phyloP scores from a whole-genome alignment of 1,140 invertebrate genomes.

The Cephus cinctus region DNA sequence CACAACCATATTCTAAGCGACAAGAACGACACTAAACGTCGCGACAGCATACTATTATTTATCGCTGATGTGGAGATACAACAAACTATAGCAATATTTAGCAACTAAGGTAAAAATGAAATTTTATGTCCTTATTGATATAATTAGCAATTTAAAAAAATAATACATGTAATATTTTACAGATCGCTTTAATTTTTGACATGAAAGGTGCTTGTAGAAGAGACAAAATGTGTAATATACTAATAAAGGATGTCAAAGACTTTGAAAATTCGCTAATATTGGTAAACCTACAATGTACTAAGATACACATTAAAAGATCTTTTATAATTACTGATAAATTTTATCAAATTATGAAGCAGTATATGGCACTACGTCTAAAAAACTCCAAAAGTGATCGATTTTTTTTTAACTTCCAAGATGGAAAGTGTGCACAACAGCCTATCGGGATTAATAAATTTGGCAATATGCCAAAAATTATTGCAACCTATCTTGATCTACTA shows the following conservation, averaged over 20 bases:
- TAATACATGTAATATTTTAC: not conserved
- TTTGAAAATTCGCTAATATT: constrained; percentile 5
- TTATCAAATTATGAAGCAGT: constrained; percentile 14
- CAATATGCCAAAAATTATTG: constrained; percentile 15
- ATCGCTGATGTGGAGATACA: too few species aligned
- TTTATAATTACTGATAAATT: constrained; percentile 7
- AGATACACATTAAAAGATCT: constrained; percentile 2
- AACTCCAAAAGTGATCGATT: constrained; percentile 11
- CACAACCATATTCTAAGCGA: too few species aligned
- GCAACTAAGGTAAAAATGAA: too few species aligned
- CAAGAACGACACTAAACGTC: too few species aligned
- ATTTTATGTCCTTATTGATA: too few species aligned
- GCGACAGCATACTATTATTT: too few species aligned
- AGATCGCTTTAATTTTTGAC: constrained; percentile 10
- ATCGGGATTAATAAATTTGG: constrained; percentile 21
- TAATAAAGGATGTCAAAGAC: constrained; percentile 5
- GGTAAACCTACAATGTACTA: constrained; percentile 8
- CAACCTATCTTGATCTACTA: constrained; percentile 13
- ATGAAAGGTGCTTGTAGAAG: constrained; percentile 9
- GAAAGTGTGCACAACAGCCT: constrained; percentile 25
- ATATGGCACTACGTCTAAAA: constrained; percentile 10
- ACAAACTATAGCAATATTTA: too few species aligned
- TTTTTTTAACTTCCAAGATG: constrained; percentile 30
- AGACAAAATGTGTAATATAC: constrained; percentile 8
- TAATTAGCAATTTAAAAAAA: too few species aligned